phyloP scores from a whole-genome alignment of 2,113 vertebrate species.

The Catharus bicknelli region DNA sequence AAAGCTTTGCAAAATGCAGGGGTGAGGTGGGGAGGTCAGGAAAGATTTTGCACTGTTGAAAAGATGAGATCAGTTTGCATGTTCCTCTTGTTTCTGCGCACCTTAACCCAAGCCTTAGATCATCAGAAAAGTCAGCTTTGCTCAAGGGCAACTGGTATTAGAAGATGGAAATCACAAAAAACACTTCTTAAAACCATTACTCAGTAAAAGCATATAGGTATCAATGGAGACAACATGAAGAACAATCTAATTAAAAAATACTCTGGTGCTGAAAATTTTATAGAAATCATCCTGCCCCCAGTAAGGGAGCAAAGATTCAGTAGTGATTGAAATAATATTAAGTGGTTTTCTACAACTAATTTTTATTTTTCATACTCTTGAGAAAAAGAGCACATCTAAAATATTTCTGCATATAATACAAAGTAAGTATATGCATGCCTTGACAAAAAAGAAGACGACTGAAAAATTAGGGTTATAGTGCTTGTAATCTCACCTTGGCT shows the following conservation, averaged over 20 bases:
- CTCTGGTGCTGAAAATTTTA: background rate
- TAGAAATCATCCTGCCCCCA: background rate
- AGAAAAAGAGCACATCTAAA: background rate
- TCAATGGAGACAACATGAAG: background rate
- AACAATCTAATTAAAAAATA: background rate
- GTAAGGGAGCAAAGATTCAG: background rate
- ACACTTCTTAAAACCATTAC: background rate
- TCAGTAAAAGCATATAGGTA: background rate
- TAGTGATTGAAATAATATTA: background rate
- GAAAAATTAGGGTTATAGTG: background rate
- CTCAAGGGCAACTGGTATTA: background rate
- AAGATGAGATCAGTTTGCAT: background rate
- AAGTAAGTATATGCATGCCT: background rate
- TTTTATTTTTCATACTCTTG: background rate
- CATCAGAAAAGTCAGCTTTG: background rate
- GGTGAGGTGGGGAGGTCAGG: background rate
- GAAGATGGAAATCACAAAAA: background rate
- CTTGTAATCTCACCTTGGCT: constrained; percentile 58
- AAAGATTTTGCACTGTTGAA: background rate
- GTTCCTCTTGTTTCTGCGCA: background rate
- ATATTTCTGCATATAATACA: background rate
- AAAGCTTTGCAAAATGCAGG: background rate
- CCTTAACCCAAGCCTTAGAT: background rate
- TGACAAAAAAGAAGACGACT: fast-evolving
- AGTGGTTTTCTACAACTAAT: background rate